These are phyloP conservation scores for Cassiopea andromeda DNA, from an alignment of 30 jellyfish, hydroid and myxozoan genomes.

Conservation along the genomic window DNA sequence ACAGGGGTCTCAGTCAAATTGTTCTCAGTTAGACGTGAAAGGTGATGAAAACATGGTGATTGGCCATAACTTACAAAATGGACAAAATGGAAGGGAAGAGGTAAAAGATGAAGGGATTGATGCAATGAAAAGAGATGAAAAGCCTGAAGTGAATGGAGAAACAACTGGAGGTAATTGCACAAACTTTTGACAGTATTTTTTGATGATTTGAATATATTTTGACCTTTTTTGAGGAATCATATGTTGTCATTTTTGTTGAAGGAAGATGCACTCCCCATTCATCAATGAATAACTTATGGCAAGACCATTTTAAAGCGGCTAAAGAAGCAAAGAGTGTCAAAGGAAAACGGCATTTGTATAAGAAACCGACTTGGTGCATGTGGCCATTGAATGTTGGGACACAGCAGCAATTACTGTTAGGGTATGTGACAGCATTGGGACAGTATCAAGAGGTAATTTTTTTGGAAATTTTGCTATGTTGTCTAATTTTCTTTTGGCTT, in stretches of 20 bases:
- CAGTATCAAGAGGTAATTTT: conserved; percentile 85
- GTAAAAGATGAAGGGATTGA: background rate
- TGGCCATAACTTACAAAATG: background rate
- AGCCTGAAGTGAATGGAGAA: background rate
- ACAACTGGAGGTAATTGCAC: background rate
- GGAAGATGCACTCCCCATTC: background rate
- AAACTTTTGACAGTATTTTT: background rate
- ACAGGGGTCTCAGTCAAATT: background rate
- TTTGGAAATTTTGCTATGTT: no score
- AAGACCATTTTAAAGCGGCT: conserved; percentile 20
- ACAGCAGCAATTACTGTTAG: conserved; percentile 76
- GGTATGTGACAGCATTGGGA: conserved; percentile 82
- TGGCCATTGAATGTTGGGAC: conserved; percentile 86
- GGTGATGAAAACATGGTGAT: background rate
- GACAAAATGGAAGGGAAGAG: background rate
- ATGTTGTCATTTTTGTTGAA: background rate
- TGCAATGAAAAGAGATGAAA: background rate
- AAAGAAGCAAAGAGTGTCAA: conserved; percentile 44
- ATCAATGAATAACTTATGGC: conserved; percentile 18
- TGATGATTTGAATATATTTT: background rate
- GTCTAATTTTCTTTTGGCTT: no score
- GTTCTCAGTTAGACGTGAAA: background rate
- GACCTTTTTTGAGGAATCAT: background rate
- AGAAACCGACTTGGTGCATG: conserved; percentile 56
- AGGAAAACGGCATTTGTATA: conserved; percentile 47